These are phyloP conservation scores for Numenius arquata DNA, from an alignment of 2,113 vertebrate genomes.

Conservation along the genomic window DNA sequence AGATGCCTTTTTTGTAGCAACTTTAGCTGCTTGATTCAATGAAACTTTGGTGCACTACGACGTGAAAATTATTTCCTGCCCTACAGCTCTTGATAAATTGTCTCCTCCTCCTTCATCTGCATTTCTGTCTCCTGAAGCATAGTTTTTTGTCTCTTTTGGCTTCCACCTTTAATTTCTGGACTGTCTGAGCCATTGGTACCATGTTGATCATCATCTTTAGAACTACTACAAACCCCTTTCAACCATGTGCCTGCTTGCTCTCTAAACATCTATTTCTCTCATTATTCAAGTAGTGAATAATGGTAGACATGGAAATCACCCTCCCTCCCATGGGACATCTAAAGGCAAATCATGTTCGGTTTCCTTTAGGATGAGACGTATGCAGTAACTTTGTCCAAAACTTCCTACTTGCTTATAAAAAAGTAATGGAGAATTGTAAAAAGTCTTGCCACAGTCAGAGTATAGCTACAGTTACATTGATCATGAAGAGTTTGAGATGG, in stretches of 20 bases:
- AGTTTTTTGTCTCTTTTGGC: background rate
- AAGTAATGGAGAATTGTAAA: background rate
- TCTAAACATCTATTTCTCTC: background rate
- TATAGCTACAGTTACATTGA: background rate
- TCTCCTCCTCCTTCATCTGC: background rate
- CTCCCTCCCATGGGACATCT: background rate
- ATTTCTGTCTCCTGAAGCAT: background rate
- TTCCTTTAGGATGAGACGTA: background rate
- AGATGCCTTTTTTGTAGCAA: background rate
- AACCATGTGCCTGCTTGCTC: background rate
- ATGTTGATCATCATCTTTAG: background rate
- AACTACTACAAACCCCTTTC: background rate
- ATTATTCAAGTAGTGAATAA: background rate
- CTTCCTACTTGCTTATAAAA: background rate
- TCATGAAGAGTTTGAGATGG: background rate
- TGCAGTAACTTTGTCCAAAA: background rate
- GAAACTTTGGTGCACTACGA: background rate
- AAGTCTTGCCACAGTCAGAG: background rate
- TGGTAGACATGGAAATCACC: background rate
- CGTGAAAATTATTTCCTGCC: background rate
- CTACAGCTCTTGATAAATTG: background rate
- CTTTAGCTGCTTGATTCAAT: background rate
- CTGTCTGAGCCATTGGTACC: fast-evolving
- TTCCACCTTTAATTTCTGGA: background rate
- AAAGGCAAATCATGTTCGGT: background rate